Evolutionary conservation across 1,140 invertebrate genomes (phyloP).

Genomic region (Globodera ellingtonae): DNA sequence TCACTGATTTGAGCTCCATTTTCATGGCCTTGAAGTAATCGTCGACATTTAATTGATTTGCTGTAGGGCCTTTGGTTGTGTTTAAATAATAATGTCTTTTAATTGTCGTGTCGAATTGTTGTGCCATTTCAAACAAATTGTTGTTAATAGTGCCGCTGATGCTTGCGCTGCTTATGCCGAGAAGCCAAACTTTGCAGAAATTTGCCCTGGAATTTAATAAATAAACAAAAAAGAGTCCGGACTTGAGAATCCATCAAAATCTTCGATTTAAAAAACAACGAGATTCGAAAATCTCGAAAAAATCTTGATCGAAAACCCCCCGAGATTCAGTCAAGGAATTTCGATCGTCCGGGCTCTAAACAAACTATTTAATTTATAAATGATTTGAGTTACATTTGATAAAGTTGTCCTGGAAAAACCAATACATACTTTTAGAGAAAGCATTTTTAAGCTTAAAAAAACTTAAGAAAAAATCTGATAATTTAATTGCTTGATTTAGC

Average conservation of each 20-base stretch:
- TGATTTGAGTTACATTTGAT: too few relatives aligned
- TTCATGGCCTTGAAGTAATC: neutral
- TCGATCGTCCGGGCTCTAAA: too few relatives aligned
- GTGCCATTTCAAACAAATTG: neutral
- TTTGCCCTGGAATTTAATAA: neutral
- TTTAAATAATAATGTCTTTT: neutral
- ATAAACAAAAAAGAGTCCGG: neutral
- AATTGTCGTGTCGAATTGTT: neutral
- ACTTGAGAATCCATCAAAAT: neutral
- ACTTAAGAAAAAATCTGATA: neutral
- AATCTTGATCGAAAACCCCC: too few relatives aligned
- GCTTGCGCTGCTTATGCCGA: neutral
- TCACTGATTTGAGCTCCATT: neutral
- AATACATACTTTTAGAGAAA: too few relatives aligned
- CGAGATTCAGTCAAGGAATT: too few relatives aligned
- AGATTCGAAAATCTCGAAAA: too few relatives aligned
- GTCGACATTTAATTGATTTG: neutral
- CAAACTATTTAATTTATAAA: too few relatives aligned
- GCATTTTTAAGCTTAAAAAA: neutral
- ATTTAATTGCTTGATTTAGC: neutral
- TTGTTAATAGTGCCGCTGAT: neutral
- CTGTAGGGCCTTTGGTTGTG: neutral
- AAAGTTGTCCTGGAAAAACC: too few relatives aligned
- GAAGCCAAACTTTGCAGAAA: neutral
- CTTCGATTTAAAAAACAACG: too few relatives aligned